phyloP scores from a whole-genome alignment of 1,140 invertebrate species.

The Gerris buenoi region DNA sequence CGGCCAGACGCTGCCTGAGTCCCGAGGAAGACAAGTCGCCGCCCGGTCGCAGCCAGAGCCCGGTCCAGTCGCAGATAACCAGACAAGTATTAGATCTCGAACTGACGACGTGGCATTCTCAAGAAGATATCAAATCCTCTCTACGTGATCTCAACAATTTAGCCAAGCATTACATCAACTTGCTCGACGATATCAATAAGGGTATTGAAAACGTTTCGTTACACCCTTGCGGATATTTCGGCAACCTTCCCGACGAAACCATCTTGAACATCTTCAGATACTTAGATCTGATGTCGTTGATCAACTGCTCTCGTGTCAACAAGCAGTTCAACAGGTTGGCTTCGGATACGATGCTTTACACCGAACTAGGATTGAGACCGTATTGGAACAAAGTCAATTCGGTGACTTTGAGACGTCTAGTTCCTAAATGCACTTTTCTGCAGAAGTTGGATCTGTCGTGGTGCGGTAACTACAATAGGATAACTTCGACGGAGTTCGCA shows the following conservation, averaged over 20 bases:
- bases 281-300: constrained; percentile 62
- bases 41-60: not conserved
- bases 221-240: constrained; percentile 11
- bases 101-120: not conserved
- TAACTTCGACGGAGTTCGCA: constrained; percentile 20
- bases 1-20: not conserved
- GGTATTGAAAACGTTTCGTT: constrained; percentile 11
- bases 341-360: constrained; percentile 58
- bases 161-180: constrained; percentile 13
- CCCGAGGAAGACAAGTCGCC: constrained; percentile 5
- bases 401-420: constrained; percentile 33
- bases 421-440: constrained; percentile 45
- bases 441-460: constrained; percentile 70
- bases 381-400: constrained; percentile 37
- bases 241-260: constrained; percentile 45
- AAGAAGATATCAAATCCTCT: constrained; percentile 18
- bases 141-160: constrained; percentile 13
- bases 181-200: constrained; percentile 16
- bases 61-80: not conserved
- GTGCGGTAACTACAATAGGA: constrained; percentile 55
- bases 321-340: constrained; percentile 56
- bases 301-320: constrained; percentile 56
- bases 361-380: constrained; percentile 52
- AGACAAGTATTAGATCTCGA: not conserved
- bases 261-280: constrained; percentile 56